A percentile compares a stretch with the other conserved stretches of the same genome.
Evolutionary conservation across 2,113 vertebrate species (phyloP).

Genomic region (Sigmodon hispidus): DNA sequence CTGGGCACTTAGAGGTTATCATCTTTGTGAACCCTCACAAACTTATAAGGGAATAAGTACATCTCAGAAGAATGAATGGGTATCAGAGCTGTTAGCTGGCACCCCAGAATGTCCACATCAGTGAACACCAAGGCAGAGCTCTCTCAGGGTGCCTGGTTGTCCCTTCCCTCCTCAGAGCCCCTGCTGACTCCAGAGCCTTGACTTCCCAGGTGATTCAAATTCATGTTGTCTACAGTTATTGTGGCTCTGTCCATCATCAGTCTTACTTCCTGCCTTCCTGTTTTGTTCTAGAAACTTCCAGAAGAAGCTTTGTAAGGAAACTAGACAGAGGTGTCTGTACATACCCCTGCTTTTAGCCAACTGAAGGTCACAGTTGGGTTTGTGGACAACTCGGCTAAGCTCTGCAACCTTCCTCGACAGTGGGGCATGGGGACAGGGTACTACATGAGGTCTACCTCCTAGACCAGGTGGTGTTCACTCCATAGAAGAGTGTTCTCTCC

Average conservation of each 20-base stretch:
- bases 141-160: not conserved
- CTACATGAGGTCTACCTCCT: not conserved
- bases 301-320: no score
- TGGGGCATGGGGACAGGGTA: not conserved
- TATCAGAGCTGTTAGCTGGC: not conserved
- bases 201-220: not conserved
- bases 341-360: not conserved
- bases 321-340: no score
- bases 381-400: not conserved
- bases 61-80: not conserved
- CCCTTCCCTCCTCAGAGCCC: no score
- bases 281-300: not conserved
- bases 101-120: rapidly evolving
- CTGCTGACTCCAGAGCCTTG: not conserved
- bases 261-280: not conserved
- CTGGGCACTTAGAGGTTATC: rapidly evolving
- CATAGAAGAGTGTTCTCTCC: not conserved
- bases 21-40: rapidly evolving
- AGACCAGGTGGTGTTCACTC: not conserved
- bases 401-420: not conserved
- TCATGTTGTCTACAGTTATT: rapidly evolving
- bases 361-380: rapidly evolving
- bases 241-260: rapidly evolving
- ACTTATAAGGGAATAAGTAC: no score
- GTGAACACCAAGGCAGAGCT: not conserved